A percentile compares a stretch with the other conserved stretches of the same genome.
Conservation (phyloP, 2,888 invertebrate genomes). For the Thera britannica region DNA sequence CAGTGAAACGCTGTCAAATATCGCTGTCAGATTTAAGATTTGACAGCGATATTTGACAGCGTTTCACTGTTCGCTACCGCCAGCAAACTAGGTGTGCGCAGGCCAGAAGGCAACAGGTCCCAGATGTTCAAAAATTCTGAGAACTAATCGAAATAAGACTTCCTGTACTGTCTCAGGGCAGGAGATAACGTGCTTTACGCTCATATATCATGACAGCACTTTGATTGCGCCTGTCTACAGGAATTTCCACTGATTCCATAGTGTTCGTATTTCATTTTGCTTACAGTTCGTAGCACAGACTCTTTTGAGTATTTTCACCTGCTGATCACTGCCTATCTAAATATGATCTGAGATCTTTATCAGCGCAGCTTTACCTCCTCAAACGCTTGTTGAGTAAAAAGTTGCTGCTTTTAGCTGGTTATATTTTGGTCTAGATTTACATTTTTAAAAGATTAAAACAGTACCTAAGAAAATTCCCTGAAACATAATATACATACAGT, state of each 20-base stretch:
- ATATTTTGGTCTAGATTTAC: constrained; percentile 23
- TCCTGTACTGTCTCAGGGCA: too few relatives aligned
- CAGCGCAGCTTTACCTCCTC: constrained; percentile 18
- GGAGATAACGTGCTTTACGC: too few relatives aligned
- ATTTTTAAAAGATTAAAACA: constrained; percentile 27
- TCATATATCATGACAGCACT: not conserved
- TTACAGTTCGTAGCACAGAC: constrained; percentile 15
- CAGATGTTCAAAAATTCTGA: too few relatives aligned
- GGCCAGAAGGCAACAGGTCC: too few relatives aligned
- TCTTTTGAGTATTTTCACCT: not conserved
- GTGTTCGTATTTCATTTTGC: constrained; percentile 1
- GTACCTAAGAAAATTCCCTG: not conserved
- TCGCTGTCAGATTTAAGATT: too few relatives aligned
- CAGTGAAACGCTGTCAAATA: too few relatives aligned
- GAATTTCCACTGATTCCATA: not conserved
- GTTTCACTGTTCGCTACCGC: too few relatives aligned
- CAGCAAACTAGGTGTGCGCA: too few relatives aligned
- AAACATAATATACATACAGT: not conserved
- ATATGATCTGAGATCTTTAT: constrained; percentile 29
- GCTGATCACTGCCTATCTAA: constrained; percentile 16
- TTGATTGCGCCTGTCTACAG: not conserved
- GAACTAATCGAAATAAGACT: too few relatives aligned
- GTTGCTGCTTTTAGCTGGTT: constrained; percentile 13
- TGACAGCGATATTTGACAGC: too few relatives aligned
- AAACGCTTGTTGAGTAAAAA: constrained; percentile 23